Base-by-base conservation (phyloP, 2,797 vertebrate species). In the Salmo trutta region DNA sequence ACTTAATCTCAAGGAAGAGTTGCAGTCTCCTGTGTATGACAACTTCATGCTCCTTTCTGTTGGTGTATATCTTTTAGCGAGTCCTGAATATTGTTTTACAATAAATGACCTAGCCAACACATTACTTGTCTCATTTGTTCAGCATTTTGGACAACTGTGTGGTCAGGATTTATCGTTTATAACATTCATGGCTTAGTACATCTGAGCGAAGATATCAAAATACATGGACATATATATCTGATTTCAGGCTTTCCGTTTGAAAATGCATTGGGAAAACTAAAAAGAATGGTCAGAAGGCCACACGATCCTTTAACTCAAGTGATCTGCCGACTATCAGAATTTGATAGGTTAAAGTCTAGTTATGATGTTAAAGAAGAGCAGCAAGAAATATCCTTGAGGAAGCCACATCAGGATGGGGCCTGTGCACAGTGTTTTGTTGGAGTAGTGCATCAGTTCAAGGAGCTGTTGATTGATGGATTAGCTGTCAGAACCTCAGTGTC, bases 201-300 rank as follows among this genome's bases (percentile, higher is more conserved):
- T 29, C 73, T 78, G n/a, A 67, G 52, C 70, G 27, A 78, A 36
- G 77, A 74, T 70, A 74, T 82, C 24, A 82, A 82, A 82, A 41
- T 73, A 1, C 74, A 73, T 70, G 77, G 74, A 14, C 71, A 78
- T 78, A 69, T 68, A 67, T 72, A 78, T 74, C 36, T 66, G 4
- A 33, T 69, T 33, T 79, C 72, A 6, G 77, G 47, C 51, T 75
- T 79, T 79, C 56, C n/a, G 12, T 79, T 53, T 41, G 36, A 41
- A 41, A 41, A 41, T 62, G 51, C 70, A 51, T 70, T 75, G 24
- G 64, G 51, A 24, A 53, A 59, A 36, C 71, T 8, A 41, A 73
- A 51, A 73, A 78, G 27, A 17, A 53, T 53, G 52, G 52, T 53
- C 16, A 4, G 52, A 17, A 53, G 16, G 3, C 15, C 4, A 53